phyloP scores from a whole-genome alignment of 2,113 vertebrate genomes.

The Notarius lentiginosus region DNA sequence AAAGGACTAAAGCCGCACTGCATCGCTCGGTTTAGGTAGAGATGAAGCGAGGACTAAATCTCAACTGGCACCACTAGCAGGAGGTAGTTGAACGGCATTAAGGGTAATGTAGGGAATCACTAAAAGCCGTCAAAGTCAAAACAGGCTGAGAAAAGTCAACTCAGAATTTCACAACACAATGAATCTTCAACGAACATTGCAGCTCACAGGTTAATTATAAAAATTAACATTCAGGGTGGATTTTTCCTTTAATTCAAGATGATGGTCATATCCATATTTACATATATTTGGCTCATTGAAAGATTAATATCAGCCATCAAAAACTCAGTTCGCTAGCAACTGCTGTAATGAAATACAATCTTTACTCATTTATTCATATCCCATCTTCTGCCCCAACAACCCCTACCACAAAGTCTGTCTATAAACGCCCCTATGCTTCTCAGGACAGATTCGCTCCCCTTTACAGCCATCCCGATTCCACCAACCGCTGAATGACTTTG shows the following conservation, averaged over 20 bases:
- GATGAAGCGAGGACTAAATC: background rate
- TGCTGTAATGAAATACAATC: conserved; percentile 3
- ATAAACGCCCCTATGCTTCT: background rate
- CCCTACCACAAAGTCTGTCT: conserved; percentile 2
- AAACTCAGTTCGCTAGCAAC: background rate
- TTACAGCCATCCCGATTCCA: conserved; percentile 2
- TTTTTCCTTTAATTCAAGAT: background rate
- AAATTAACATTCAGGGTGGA: background rate
- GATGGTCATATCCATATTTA: background rate
- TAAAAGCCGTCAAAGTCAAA: background rate
- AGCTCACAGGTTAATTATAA: background rate
- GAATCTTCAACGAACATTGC: background rate
- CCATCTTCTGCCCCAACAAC: background rate
- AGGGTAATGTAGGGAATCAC: background rate
- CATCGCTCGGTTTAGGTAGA: background rate
- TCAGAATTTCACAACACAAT: background rate
- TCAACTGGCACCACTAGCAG: too few relatives aligned
- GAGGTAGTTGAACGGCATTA: background rate
- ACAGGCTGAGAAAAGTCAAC: background rate
- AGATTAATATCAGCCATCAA: background rate
- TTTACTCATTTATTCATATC: background rate
- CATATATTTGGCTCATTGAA: background rate
- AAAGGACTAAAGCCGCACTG: too few relatives aligned
- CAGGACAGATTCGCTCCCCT: background rate
- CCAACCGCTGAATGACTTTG: background rate